Base-by-base conservation (phyloP, 2,888 invertebrate genomes). In the Stenolophus ochropezus region DNA sequence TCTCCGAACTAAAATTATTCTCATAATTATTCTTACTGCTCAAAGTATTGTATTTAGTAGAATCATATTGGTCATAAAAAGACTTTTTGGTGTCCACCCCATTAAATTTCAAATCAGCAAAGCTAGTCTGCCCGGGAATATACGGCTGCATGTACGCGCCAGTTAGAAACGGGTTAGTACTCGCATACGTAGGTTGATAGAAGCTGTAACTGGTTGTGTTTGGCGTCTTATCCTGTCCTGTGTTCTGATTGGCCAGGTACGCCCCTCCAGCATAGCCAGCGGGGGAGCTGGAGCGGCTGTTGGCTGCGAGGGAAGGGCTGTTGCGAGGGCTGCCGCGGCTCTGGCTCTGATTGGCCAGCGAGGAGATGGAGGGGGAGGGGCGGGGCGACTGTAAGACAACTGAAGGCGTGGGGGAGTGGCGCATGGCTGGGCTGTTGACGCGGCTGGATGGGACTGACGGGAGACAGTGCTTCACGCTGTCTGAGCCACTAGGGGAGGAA, bases 401-500 rank as follows among this genome's bases (percentile, higher is more conserved):
- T 27, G 87, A 87, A 5, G 88, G 87, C 18, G 88, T 90, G 88
- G 16, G 89, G 89, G 51, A 86, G 84, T 53, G 87, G 85, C 83
- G 75, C 80, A 85, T 90, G 87, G 88, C 88, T 77, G 89, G 89
- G 80, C 89, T 89, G 85, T 87, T 87, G 76, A 89, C 89, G 83
- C 89, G 88, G 86, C 88, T 87, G 85, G 88, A 84, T 4, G 86
- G 88, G 86, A 89, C 87, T 85, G 88, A 84, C 5, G 86, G 88
- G 85, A 89, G 88, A 88, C 89, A 89, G 89, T 93, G 93, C 88
- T 94, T 94, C 88, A 94, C 93, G 84, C 94, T 93, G 87, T 94
- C 95, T 85, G 95, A 94, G 85, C 95, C 95, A 87, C 94, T 94
- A 88, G 94, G 94, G 85, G 94, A 94, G 88, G 94, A 95, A 87